These are phyloP conservation scores for Thelaira solivaga DNA, from an alignment of 2,888 invertebrate genomes.

Conservation along the genomic window DNA sequence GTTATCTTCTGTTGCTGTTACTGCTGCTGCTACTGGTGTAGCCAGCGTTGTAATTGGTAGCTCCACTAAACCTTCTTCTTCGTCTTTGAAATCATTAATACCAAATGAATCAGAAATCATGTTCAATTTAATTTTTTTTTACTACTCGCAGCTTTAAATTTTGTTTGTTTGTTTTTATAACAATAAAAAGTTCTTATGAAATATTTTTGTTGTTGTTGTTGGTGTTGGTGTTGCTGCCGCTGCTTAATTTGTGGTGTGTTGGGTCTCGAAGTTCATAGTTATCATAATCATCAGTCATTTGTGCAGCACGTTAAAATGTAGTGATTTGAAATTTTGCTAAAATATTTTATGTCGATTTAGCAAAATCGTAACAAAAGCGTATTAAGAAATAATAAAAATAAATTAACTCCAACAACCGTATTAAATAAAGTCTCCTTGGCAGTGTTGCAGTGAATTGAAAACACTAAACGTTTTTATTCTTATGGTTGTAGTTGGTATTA, in stretches of 20 bases:
- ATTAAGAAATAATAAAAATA: too few species aligned
- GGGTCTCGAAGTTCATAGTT: constrained; percentile 31
- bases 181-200: constrained; percentile 12
- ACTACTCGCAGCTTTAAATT: constrained; percentile 4
- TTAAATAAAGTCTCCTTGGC: constrained; percentile 60
- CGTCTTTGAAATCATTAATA: constrained; percentile 50
- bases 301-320: constrained; percentile 19
- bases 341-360: constrained; percentile 45
- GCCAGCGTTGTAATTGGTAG: constrained; percentile 17
- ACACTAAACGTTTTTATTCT: constrained; percentile 36
- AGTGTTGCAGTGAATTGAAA: constrained; percentile 55
- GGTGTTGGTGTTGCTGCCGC: neutral
- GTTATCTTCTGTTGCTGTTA: constrained; percentile 30
- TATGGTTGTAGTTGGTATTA: too few species aligned
- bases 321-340: constrained; percentile 19
- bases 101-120: constrained; percentile 57
- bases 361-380: too few species aligned
- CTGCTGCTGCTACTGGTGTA: constrained; percentile 8
- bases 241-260: neutral
- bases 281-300: constrained; percentile 29
- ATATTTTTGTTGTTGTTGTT: neutral
- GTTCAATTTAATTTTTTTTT: constrained; percentile 24
- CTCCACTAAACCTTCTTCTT: constrained; percentile 40
- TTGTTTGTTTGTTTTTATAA: too few species aligned
- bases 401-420: constrained; percentile 26